Percentiles rank a stretch among this genome's conserved stretches.
Evolutionary conservation across 30 jellyfish, hydroid and myxozoan species (phyloP).

Genomic region (Morbakka virulenta): DNA sequence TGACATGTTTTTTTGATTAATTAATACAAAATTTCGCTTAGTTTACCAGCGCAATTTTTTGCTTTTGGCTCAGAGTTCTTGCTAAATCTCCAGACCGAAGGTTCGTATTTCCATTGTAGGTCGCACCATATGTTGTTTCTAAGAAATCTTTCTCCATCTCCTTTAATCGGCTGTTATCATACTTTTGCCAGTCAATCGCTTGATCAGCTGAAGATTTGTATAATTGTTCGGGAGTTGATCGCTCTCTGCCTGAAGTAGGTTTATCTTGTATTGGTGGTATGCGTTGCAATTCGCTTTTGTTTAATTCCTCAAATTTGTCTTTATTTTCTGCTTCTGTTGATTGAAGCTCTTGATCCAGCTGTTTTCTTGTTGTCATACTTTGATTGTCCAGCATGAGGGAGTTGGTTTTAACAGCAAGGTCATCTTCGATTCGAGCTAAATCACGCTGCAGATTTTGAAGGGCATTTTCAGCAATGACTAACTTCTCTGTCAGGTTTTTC

Average conservation of each 20-base stretch:
- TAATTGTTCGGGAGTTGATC: too few relatives aligned
- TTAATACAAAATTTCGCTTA: too few relatives aligned
- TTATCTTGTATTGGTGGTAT: not conserved
- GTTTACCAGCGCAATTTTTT: too few relatives aligned
- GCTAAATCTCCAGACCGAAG: constrained; percentile 69
- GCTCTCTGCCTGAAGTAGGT: not conserved
- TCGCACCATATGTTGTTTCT: constrained; percentile 62
- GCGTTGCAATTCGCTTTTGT: not conserved
- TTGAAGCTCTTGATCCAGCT: not conserved
- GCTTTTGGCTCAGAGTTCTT: constrained; percentile 23
- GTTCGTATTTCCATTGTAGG: constrained; percentile 31
- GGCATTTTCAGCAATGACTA: constrained; percentile 79
- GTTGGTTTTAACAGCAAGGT: constrained; percentile 62
- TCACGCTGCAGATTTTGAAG: constrained; percentile 64
- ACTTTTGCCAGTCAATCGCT: not conserved
- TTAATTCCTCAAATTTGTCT: not conserved
- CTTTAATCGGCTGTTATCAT: not conserved
- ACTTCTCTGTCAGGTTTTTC: constrained; percentile 62
- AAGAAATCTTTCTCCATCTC: constrained; percentile 13
- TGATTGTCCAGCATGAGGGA: constrained; percentile 78
- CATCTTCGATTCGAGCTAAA: constrained; percentile 80
- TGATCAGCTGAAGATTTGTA: not conserved
- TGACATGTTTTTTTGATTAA: too few relatives aligned
- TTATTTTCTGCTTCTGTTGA: not conserved
- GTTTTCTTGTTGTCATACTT: constrained; percentile 76